Conservation (phyloP, 2,113 vertebrate species). For the Eulacestoma nigropectus region DNA sequence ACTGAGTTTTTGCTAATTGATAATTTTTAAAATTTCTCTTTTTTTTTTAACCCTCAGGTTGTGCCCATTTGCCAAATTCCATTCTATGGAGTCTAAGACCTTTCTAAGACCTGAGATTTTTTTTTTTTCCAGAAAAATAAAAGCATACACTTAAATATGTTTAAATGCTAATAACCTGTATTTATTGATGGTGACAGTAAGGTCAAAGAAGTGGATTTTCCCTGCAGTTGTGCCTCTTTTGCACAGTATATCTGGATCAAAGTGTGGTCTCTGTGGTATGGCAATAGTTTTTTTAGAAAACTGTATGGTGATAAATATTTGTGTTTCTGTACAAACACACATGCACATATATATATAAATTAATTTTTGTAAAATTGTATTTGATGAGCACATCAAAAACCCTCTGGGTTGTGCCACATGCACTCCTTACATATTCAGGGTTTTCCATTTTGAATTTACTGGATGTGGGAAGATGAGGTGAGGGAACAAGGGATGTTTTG, state of each 20-base stretch:
- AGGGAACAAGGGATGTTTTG: background rate
- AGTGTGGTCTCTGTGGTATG: background rate
- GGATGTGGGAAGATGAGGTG: background rate
- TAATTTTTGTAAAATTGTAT: background rate
- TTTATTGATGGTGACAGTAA: background rate
- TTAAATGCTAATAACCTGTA: background rate
- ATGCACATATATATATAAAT: accelerated
- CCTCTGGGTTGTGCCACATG: background rate
- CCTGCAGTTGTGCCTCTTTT: background rate
- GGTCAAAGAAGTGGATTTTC: background rate
- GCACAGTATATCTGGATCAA: background rate
- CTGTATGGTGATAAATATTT: background rate
- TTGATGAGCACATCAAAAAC: background rate
- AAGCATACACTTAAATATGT: background rate
- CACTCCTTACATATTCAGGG: background rate
- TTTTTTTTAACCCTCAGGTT: background rate
- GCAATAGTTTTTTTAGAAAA: background rate
- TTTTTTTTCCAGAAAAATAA: background rate
- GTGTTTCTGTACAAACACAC: background rate
- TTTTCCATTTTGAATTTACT: background rate
- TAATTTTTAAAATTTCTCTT: background rate
- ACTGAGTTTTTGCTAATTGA: background rate
- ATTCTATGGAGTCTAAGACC: background rate
- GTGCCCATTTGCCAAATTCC: background rate
- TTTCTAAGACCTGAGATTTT: background rate